Percentiles rank a stretch among this genome's conserved stretches.
Conservation (phyloP, 1,140 invertebrate species). For the Drosophila insularis region DNA sequence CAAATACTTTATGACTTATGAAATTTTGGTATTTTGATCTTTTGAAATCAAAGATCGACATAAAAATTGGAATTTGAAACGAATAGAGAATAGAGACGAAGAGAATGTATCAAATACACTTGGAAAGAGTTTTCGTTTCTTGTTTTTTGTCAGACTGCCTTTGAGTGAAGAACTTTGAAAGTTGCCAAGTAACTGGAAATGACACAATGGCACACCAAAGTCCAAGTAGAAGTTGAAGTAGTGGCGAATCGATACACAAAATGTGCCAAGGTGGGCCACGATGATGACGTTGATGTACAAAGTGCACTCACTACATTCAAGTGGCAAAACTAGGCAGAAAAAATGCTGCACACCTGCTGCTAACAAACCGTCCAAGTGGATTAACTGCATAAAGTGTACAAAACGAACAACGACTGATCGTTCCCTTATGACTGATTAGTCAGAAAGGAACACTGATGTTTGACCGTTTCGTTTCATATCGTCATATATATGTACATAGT, state of each 20-base stretch:
- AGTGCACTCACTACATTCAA: neutral
- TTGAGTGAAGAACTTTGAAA: neutral
- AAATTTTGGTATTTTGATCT: neutral
- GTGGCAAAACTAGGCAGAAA: neutral
- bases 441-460: neutral
- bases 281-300: neutral
- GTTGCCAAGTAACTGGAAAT: conserved; percentile 1
- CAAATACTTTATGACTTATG: neutral
- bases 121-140: neutral
- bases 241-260: neutral
- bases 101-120: too few relatives aligned
- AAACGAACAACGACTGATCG: conserved; percentile 4
- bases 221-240: neutral
- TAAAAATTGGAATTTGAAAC: too few relatives aligned
- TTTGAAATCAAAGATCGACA: too few relatives aligned
- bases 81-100: too few relatives aligned
- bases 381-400: neutral
- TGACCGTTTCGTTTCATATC: too few relatives aligned
- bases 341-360: neutral
- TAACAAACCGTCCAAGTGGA: neutral
- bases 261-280: neutral
- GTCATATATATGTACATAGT: too few relatives aligned
- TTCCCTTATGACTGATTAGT: conserved; percentile 2
- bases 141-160: neutral
- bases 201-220: neutral